These are phyloP conservation scores for Pammene fasciana DNA, from an alignment of 2,888 invertebrate genomes.

Conservation along the genomic window DNA sequence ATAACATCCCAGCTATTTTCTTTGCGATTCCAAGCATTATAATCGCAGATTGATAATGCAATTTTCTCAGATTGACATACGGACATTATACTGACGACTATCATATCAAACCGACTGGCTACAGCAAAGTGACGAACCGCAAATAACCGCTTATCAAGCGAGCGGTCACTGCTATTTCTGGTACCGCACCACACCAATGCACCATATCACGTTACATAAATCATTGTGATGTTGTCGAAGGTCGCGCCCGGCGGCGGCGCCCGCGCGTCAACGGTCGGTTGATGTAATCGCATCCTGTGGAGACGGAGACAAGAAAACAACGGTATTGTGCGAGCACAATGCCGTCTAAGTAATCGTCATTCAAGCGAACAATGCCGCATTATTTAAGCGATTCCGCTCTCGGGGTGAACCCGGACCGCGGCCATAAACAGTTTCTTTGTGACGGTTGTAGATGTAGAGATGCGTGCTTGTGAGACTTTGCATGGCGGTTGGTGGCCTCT, in stretches of 20 bases:
- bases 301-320: slow-evolving; percentile 25
- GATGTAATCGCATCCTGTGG: slow-evolving; percentile 40
- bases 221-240: slow-evolving; percentile 33
- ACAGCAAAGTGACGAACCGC: neutral
- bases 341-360: slow-evolving; percentile 21
- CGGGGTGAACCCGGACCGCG: slow-evolving; percentile 4
- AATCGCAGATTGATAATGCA: neutral
- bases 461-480: too few species aligned
- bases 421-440: slow-evolving; percentile 26
- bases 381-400: slow-evolving; percentile 13
- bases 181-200: neutral
- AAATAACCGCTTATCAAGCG: slow-evolving; percentile 16
- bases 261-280: slow-evolving; percentile 23
- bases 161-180: neutral
- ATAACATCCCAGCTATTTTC: too few species aligned
- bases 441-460: neutral
- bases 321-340: slow-evolving; percentile 25
- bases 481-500: neutral
- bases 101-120: neutral
- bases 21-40: too few species aligned
- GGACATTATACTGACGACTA: neutral
- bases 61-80: neutral
- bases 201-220: slow-evolving; percentile 22
- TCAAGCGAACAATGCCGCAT: slow-evolving; percentile 25
- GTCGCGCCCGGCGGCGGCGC: slow-evolving; percentile 15